A percentile compares a stretch with the other conserved stretches of the same genome.
Conservation (phyloP, 2,888 invertebrate species). For the Cerastis leucographa region DNA sequence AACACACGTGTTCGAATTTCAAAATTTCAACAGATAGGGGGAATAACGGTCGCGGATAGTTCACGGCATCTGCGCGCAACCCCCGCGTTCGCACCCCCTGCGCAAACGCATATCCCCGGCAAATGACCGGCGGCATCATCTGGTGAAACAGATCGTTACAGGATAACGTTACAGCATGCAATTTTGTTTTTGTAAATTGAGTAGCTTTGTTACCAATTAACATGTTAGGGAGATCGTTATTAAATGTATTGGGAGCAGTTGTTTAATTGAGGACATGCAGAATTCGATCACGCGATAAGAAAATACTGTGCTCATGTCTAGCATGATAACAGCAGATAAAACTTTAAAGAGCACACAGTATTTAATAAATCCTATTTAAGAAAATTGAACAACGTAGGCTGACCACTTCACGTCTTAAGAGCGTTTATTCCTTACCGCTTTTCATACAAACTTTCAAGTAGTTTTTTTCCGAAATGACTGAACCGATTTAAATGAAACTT, state of each 20-base stretch:
- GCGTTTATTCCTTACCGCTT: no score
- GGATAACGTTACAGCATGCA: slow-evolving; percentile 70
- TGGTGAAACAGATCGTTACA: slow-evolving; percentile 76
- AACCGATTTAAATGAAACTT: no score
- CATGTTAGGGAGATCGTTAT: slow-evolving; percentile 62
- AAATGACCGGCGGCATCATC: slow-evolving; percentile 80
- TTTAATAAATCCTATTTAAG: slow-evolving; percentile 12
- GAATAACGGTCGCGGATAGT: slow-evolving; percentile 85
- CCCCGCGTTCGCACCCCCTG: slow-evolving; percentile 75
- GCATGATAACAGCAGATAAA: slow-evolving; percentile 35
- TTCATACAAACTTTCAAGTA: no score
- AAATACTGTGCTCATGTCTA: slow-evolving; percentile 13
- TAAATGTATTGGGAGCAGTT: slow-evolving; percentile 43
- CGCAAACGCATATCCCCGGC: slow-evolving; percentile 67
- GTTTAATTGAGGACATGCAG: slow-evolving; percentile 31
- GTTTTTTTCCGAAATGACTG: no score
- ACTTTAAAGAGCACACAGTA: slow-evolving; percentile 1
- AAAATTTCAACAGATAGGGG: slow-evolving; percentile 85
- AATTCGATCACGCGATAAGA: slow-evolving; percentile 39
- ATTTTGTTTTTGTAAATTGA: slow-evolving; percentile 70
- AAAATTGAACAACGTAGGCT: slow-evolving; percentile 28
- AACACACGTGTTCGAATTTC: slow-evolving; percentile 88
- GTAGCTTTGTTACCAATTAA: slow-evolving; percentile 68
- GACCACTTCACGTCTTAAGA: slow-evolving; percentile 30
- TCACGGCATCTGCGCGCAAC: slow-evolving; percentile 83